A percentile compares a stretch with the other conserved stretches of the same genome.
Evolutionary conservation across 1,140 invertebrate genomes (phyloP).

Genomic region (Seison nebaliae): DNA sequence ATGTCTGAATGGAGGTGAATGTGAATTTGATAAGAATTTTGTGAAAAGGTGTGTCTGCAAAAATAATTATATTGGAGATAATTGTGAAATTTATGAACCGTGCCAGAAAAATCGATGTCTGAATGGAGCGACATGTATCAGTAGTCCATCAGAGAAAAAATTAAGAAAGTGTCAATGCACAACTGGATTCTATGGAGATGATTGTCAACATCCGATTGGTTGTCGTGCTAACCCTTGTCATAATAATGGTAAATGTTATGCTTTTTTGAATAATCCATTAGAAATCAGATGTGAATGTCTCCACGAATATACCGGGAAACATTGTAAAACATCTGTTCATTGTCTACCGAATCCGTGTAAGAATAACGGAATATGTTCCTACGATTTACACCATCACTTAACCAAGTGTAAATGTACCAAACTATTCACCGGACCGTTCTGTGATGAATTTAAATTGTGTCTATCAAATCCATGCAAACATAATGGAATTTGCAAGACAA

Average conservation of each 20-base stretch:
- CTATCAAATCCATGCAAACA: slow-evolving; percentile 7
- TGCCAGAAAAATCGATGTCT: slow-evolving; percentile 39
- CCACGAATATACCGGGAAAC: slow-evolving; percentile 40
- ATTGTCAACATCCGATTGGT: too few species aligned
- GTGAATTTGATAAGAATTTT: slow-evolving; percentile 8
- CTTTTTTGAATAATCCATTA: too few species aligned
- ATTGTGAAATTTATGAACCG: slow-evolving; percentile 13
- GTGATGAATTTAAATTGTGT: slow-evolving; percentile 31
- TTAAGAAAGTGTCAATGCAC: slow-evolving; percentile 41
- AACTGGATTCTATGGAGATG: slow-evolving; percentile 49
- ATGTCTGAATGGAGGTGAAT: slow-evolving; percentile 9
- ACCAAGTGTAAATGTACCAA: slow-evolving; percentile 61
- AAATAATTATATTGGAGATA: slow-evolving; percentile 2
- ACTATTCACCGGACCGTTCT: slow-evolving; percentile 52
- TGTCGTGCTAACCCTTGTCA: slow-evolving; percentile 38
- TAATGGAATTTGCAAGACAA: slow-evolving; percentile 5
- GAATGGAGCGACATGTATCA: slow-evolving; percentile 51
- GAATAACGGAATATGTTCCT: slow-evolving; percentile 12
- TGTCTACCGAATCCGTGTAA: slow-evolving; percentile 9
- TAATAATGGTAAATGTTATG: slow-evolving; percentile 43
- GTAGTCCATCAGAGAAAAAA: slow-evolving; percentile 42
- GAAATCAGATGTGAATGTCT: slow-evolving; percentile 39
- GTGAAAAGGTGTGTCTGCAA: slow-evolving; percentile 7
- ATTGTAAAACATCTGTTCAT: slow-evolving; percentile 11
- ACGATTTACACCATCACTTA: too few species aligned